Percentiles rank a stretch among this genome's conserved stretches.
These are phyloP conservation scores for Mugil cephalus DNA, from an alignment of 2,113 vertebrate genomes.

Conservation along the genomic window DNA sequence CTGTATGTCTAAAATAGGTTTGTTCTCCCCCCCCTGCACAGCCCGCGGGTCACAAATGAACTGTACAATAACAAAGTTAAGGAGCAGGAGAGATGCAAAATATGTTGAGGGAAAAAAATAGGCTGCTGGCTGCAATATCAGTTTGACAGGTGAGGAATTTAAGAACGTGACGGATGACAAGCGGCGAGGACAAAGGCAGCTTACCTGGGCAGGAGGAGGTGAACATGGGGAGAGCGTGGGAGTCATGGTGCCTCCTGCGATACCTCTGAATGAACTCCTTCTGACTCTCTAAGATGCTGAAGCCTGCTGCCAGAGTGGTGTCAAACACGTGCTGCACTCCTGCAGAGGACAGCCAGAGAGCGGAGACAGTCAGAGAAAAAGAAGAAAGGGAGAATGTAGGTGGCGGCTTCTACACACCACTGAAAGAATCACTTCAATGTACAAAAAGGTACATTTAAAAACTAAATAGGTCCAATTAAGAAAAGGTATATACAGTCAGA, in stretches of 20 bases:
- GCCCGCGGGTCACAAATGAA: not conserved
- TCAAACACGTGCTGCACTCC: slow-evolving; percentile 94
- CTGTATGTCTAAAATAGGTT: slow-evolving; percentile 39
- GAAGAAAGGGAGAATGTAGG: not conserved
- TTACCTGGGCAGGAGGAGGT: slow-evolving; percentile 97
- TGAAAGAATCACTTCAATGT: not conserved
- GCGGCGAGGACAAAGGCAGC: not conserved
- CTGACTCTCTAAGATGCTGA: slow-evolving; percentile 96
- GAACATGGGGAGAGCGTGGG: slow-evolving; percentile 93
- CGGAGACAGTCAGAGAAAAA: not conserved
- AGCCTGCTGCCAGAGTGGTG: slow-evolving; percentile 91
- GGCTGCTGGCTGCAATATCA: not conserved
- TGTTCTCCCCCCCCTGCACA: accelerated
- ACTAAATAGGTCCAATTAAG: not conserved
- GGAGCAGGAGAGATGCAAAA: not conserved
- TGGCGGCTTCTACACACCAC: not conserved
- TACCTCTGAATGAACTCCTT: slow-evolving; percentile 93
- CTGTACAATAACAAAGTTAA: not conserved
- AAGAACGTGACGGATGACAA: too few species aligned
- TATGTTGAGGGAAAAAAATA: not conserved
- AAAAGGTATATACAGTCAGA: too few species aligned
- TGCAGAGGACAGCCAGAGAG: slow-evolving; percentile 55
- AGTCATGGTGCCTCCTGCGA: slow-evolving; percentile 87
- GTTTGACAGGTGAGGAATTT: not conserved
- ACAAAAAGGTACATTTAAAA: not conserved